Conservation (phyloP, 2,113 vertebrate genomes). For the Odobenus rosmarus region DNA sequence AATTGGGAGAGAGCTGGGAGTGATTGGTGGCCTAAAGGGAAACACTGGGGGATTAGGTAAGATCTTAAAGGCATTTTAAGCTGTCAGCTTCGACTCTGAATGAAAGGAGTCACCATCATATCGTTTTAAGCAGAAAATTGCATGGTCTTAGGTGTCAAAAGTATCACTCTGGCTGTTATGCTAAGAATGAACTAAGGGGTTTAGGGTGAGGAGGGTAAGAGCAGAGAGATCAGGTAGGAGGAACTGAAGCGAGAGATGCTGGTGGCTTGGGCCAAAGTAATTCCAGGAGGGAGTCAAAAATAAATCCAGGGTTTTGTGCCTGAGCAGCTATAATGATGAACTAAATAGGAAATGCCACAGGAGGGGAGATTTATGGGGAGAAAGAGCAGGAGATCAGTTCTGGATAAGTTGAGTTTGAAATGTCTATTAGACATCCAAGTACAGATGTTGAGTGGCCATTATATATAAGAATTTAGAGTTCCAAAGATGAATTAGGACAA, state of each 20-base stretch:
- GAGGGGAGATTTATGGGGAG: background rate
- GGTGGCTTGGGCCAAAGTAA: background rate
- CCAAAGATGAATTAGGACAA: background rate
- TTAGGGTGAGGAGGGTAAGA: background rate
- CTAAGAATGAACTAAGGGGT: background rate
- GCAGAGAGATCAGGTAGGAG: background rate
- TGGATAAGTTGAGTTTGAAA: background rate
- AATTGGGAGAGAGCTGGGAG: background rate
- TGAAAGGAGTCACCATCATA: background rate
- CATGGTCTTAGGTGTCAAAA: background rate
- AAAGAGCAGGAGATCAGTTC: background rate
- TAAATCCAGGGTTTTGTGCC: background rate
- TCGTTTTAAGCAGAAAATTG: background rate
- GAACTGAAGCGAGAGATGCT: background rate
- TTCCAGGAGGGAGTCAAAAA: background rate
- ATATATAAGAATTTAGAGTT: background rate
- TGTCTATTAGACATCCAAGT: background rate
- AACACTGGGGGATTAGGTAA: background rate
- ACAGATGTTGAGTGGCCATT: background rate
- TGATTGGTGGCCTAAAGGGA: background rate
- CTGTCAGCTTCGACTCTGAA: background rate
- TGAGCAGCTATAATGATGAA: background rate
- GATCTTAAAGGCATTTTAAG: background rate
- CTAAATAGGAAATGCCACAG: background rate
- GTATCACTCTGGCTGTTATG: accelerated